Evolutionary conservation across 2,888 invertebrate species (phyloP).

Genomic region (Acronicta psi): DNA sequence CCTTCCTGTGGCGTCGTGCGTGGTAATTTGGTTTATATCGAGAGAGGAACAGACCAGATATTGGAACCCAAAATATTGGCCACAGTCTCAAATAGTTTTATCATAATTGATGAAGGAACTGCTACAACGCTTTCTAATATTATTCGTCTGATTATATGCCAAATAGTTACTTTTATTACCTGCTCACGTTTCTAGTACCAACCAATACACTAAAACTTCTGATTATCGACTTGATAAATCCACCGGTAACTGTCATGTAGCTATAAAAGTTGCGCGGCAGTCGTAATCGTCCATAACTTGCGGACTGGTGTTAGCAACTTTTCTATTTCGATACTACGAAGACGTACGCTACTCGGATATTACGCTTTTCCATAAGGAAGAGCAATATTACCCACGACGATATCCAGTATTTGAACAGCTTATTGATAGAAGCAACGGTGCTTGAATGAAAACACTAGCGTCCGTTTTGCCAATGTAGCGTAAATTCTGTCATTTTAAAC

Average conservation of each 20-base stretch:
- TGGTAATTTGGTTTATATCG: not conserved
- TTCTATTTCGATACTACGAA: constrained; percentile 28
- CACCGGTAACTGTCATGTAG: constrained; percentile 38
- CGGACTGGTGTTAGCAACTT: constrained; percentile 26
- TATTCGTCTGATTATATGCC: constrained; percentile 5
- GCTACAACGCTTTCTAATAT: constrained; percentile 5
- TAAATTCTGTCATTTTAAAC: too few relatives aligned
- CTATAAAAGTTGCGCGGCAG: constrained; percentile 33
- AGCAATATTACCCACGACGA: not conserved
- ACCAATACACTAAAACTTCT: constrained; percentile 24
- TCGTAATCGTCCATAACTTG: constrained; percentile 44
- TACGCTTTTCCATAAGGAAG: constrained; percentile 5
- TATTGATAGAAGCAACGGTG: not conserved
- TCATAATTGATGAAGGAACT: constrained; percentile 13
- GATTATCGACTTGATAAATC: constrained; percentile 46
- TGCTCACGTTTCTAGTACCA: constrained; percentile 19
- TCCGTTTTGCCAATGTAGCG: too few relatives aligned
- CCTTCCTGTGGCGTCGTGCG: constrained; percentile 24
- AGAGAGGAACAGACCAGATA: too few relatives aligned
- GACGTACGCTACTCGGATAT: not conserved
- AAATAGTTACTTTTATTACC: constrained; percentile 16
- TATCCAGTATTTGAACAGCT: not conserved
- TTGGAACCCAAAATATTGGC: not conserved
- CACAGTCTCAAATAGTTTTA: not conserved
- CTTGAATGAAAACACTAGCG: too few relatives aligned